Base-by-base conservation (phyloP, 1,140 invertebrate genomes). In the Papilio glaucus region DNA sequence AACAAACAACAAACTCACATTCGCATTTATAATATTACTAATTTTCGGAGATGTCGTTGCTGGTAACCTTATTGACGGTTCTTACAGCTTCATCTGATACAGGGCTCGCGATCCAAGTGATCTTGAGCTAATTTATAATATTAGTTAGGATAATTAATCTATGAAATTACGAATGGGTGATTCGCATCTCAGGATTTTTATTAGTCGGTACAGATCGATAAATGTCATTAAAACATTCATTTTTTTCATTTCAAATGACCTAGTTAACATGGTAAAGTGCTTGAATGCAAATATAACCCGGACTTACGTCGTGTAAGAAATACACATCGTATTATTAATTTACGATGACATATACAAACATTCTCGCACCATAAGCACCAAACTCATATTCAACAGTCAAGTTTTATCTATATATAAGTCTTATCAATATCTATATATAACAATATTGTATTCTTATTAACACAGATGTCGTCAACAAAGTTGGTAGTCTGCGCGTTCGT, bases 401-500 rank as follows among this genome's bases (percentile, higher is more conserved):
- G n/a, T n/a, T n/a, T 42, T 42, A 42, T 4, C 1, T 42, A 42
- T 3, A 33, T 33, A 42, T 42, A 42, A 13, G 10, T 2, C 9
- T 1, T 13, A 42, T 4, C 41, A 15, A 13, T 12, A 2, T 42
- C 9, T 42, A 4, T 42, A 13, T n/a, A n/a, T n/a, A 42, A 7
- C 12, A 9, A n/a, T 53, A n/a, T 45, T 68, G n/a, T n/a, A n/a
- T n/a, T n/a, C n/a, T 29, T 72, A 77, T 5, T 74, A 61, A 74
- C 65, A n/a, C 76, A 93, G 91, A 91, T 89, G 88, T 76, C 78
- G 45, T 83, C 83, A 75, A 75, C 79, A 82, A 88, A 85, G 71
- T 87, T 80, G 82, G 62, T 90, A 18, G 63, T 82, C 18, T 90
- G 83, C 67, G 84, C 79, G 39, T 39, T 92, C 18, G 75, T 87